Evolutionary conservation across 2,113 vertebrate species (phyloP), one percentile per base, ranked within the genome.

Genomic region (Semnornis frantzii): DNA sequence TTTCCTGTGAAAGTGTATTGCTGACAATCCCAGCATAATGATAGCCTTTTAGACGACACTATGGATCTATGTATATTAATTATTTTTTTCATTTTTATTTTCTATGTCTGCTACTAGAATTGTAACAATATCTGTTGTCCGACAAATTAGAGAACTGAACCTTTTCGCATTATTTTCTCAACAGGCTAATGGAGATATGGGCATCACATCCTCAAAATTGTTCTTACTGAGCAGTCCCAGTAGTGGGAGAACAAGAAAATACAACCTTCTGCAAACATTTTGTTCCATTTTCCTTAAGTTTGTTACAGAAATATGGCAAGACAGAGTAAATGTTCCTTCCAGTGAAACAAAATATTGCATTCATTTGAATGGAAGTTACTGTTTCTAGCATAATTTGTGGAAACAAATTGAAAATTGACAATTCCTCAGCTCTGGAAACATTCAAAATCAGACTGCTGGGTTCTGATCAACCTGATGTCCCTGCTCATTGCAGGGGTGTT

Each of bases 141-240:
- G 66, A 93, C 94, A 95, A 91, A 95, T 81, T 94, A 94, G 58
- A 52, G 42, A 82, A 10, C 59, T 57, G 42, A 85, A 89, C 39
- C 3, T 13, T 74, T 90, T 87, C 50, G 55, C 50, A 87, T 91
- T 34, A 89, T 60, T 82, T 90, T 95, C 92, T 86, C 79, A 74
- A 78, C 74, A 94, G 52, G 37, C n/a, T 90, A 92, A 87, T 85
- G 82, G 91, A 59, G 94, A 95, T 90, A 92, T 73, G 13, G 11
- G 10, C 79, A 44, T 87, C 72, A 82, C 33, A 90, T 70, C 21
- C 25, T 87, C 24, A 59, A 39, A 18, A 28, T 46, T 37, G 69
- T 48, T 79, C 65, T 82, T 85, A 33, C 25, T 85, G 50, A 91
- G 37, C 48, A 52, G 46, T 62, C 20, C 14, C 74, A 85, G 31